Base-by-base conservation (phyloP, 2,888 invertebrate species). In the Chymomyza procnemis region DNA sequence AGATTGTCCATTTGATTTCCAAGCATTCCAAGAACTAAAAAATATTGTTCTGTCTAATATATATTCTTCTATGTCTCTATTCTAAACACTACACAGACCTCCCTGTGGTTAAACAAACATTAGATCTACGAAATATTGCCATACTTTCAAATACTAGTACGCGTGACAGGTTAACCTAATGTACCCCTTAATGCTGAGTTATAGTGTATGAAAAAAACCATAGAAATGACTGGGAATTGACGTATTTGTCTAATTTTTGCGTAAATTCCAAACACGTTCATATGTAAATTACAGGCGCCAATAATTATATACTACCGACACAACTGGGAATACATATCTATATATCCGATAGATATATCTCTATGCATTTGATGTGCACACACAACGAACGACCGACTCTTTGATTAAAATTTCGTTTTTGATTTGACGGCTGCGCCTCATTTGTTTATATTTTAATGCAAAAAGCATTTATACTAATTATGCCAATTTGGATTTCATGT, bases 211-310 rank as follows among this genome's bases (percentile, higher is more conserved):
- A 19, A 60, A 64, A 67, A 65, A 75, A 67, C 74, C 67, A 41
- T 41, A 21, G 5, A 50, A 48, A 48, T 50, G 57, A 48, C 64
- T 56, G 16, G 46, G 54, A n/a, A 4, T 2, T 19, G 22, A 18
- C 61, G 48, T 22, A 19, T 71, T 60, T 64, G 61, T 60, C 62
- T 65, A 67, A 47, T 54, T 64, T 55, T 69, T 67, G 50, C 57
- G 34, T 41, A 61, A 64, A 78, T 78, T 70, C 80, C 18, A 64
- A 67, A 76, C 80, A 80, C 84, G 81, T 80, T 80, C 73, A 34
- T 67, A 83, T 78, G 80, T 61, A 75, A 80, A 80, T 83, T 67
- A 5, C 50, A 14, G 19, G 50, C 50, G 50, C 50, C 50, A 55
- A 34, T 16, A 30, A 22, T 19, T 19, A 41, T 52, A 22, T 46